phyloP scores from a whole-genome alignment of 30 jellyfish, hydroid and myxozoan species.

The Aurelia aurita complex sp. Pacific region DNA sequence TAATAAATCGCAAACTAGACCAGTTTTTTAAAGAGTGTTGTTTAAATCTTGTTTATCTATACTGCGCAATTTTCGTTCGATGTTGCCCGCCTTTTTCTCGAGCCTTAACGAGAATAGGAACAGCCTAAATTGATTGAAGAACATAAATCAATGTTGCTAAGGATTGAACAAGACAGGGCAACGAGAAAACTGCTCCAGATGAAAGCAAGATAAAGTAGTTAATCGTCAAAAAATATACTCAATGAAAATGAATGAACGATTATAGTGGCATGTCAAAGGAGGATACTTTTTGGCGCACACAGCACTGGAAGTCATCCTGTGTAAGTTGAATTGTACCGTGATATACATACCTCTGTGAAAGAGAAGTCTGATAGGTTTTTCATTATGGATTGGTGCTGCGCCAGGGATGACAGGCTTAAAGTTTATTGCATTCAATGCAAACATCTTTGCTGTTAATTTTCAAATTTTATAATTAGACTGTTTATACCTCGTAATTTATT shows the following conservation, averaged over 20 bases:
- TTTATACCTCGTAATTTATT: constrained; percentile 43
- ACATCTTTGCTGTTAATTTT: constrained; percentile 36
- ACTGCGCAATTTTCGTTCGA: too few species aligned
- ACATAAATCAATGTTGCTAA: neutral
- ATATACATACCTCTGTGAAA: too few species aligned
- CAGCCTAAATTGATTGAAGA: too few species aligned
- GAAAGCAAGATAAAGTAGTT: neutral
- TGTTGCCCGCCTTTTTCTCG: too few species aligned
- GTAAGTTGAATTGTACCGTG: too few species aligned
- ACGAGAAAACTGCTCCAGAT: neutral
- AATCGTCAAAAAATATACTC: neutral
- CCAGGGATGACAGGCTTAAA: neutral
- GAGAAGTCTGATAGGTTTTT: too few species aligned
- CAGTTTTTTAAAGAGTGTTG: too few species aligned
- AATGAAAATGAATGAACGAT: neutral
- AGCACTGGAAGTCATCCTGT: too few species aligned
- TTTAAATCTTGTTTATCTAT: too few species aligned
- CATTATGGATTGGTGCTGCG: too few species aligned
- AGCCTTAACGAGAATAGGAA: too few species aligned
- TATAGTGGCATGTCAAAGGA: neutral
- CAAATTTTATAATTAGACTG: constrained; percentile 35
- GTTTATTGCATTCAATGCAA: constrained; percentile 35
- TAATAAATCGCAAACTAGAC: too few species aligned
- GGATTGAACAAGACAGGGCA: neutral
- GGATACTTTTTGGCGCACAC: neutral